Evolutionary conservation across 2,888 invertebrate species (phyloP), one percentile per base, ranked within the genome.

Genomic region (Actias luna): DNA sequence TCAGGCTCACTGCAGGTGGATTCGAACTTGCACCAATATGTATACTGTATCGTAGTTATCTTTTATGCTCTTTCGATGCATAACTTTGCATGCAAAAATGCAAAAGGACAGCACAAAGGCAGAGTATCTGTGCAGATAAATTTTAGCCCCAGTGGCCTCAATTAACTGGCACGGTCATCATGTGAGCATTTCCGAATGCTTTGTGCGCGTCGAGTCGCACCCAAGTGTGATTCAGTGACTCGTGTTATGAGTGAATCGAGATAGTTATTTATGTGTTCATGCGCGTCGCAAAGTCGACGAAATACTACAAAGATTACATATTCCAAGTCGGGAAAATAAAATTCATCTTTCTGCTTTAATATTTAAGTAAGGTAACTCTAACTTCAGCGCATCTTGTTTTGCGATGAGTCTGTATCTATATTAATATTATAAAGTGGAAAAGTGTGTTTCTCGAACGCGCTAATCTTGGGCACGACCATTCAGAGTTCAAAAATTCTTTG

Each of bases 211-310:
- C 52, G 60, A 2, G 25, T 33, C 25, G 35, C 4, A 31, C 31
- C 50, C 60, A 36, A 18, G 57, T 10, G 31, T 62, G 61, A 62
- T 58, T 62, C 61, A 62, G n/a, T 55, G 16, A n/a, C 50, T 46
- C 39, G 7, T n/a, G 18, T 27, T 61, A 52, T 50, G 36, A 59
- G 29, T 57, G 61, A 61, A 55, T 57, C 36, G 14, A 29, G 29
- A 18, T 57, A 39, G 55, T 61, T 61, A 61, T 61, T 61, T 61
- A 61, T 61, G 42, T 42, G 42, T 14, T 39, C 61, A 14, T 14
- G 10, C 39, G 29, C 55, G 8, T 2, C 42, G 33, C 42, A 58
- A 46, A 52, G 58, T 42, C 58, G 29, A 29, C 16, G 29, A n/a
- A 46, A 29, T 29, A 29, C 2, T 52, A 1, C 16, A 42, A 7